A percentile compares a stretch with the other conserved stretches of the same genome.
phyloP scores from a whole-genome alignment of 53 echinoderm and acorn worm species.

The Holothuria leucospilota region DNA sequence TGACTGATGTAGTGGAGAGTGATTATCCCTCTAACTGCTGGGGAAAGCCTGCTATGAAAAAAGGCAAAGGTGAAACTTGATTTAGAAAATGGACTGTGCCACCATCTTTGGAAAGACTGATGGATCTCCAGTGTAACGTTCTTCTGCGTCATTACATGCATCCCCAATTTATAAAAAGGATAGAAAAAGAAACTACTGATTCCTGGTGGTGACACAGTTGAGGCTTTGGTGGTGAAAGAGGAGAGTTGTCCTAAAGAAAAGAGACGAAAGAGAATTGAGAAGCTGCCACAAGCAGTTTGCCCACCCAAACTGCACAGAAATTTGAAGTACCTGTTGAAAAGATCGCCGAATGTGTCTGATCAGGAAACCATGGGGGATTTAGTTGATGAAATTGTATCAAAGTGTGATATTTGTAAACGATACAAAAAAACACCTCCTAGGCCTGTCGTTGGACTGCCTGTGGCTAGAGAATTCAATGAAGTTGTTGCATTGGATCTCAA shows the following conservation, averaged over 20 bases:
- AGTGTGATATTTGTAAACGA: neutral
- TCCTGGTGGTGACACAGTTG: slow-evolving; percentile 23
- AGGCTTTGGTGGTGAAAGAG: neutral
- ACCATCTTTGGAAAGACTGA: slow-evolving; percentile 16
- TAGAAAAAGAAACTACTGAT: no score
- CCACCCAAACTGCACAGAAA: neutral
- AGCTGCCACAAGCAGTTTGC: neutral
- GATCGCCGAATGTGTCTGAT: neutral
- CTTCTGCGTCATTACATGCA: slow-evolving; percentile 28
- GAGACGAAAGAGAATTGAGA: slow-evolving; percentile 13
- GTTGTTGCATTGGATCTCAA: slow-evolving; percentile 1
- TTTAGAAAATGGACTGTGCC: slow-evolving; percentile 15
- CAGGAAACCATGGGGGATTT: neutral
- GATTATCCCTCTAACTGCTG: neutral
- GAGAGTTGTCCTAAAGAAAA: neutral
- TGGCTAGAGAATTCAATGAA: slow-evolving; percentile 26
- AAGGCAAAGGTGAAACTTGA: slow-evolving; percentile 32
- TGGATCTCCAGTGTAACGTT: slow-evolving; percentile 28
- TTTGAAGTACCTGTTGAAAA: neutral
- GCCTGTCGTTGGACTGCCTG: slow-evolving; percentile 14
- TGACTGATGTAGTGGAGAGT: slow-evolving; percentile 23
- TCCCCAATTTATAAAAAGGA: slow-evolving; percentile 12
- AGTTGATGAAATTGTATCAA: neutral
- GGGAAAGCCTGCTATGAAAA: slow-evolving; percentile 34
- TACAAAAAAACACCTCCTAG: slow-evolving; percentile 8